These are phyloP conservation scores for Parthenolecanium corni DNA, from an alignment of 2,888 invertebrate genomes.

Conservation along the genomic window DNA sequence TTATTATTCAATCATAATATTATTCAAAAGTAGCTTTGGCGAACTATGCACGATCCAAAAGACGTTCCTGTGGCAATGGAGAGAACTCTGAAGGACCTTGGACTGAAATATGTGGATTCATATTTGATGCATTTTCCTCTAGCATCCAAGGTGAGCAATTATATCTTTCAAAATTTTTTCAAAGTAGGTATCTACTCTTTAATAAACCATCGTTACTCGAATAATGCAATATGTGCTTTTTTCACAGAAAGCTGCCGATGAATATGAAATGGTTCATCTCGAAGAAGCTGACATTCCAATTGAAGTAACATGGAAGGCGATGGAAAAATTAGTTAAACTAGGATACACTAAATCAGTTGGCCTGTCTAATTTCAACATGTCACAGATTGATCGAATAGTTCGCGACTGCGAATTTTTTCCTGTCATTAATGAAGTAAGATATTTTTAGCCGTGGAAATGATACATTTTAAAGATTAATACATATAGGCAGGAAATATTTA, in stretches of 20 bases:
- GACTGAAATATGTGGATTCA: slow-evolving; percentile 1
- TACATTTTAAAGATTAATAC: background rate
- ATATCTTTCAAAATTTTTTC: background rate
- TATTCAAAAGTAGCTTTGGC: slow-evolving; percentile 9
- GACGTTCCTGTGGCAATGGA: slow-evolving; percentile 8
- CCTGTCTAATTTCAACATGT: slow-evolving; percentile 68
- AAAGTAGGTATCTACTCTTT: background rate
- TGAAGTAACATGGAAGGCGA: slow-evolving; percentile 55
- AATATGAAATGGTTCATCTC: background rate
- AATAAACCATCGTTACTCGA: background rate
- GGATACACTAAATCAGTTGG: slow-evolving; percentile 64
- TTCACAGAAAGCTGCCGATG: background rate
- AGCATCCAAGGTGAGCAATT: background rate
- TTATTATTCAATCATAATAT: no score
- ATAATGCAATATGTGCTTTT: background rate
- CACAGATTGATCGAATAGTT: slow-evolving; percentile 56
- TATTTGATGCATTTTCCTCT: slow-evolving; percentile 9
- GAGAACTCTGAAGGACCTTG: background rate
- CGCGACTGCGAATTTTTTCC: slow-evolving; percentile 50
- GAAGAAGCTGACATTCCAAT: slow-evolving; percentile 6
- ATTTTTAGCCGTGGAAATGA: no score
- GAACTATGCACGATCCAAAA: slow-evolving; percentile 1
- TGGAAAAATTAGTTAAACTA: slow-evolving; percentile 57
- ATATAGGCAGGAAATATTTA: no score
- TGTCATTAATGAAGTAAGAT: slow-evolving; percentile 49